A percentile compares a stretch with the other conserved stretches of the same genome.
phyloP scores from a whole-genome alignment of 1,140 invertebrate genomes.

The Mamestra configurata region DNA sequence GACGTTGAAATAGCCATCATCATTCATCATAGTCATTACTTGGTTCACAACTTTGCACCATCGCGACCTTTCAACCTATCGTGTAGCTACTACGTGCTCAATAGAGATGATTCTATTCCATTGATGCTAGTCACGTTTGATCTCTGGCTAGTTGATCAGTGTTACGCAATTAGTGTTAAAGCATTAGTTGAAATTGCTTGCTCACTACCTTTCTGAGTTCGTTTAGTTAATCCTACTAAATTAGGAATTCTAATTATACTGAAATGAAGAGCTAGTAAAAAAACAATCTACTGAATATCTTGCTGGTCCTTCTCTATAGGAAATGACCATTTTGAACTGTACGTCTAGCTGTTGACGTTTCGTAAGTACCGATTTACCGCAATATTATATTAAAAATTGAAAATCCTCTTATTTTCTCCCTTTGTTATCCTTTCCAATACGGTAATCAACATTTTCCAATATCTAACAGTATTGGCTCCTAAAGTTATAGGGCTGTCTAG shows the following conservation, averaged over 20 bases:
- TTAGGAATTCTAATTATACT: too few relatives aligned
- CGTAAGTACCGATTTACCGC: too few relatives aligned
- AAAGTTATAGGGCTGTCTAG: slow-evolving; percentile 21
- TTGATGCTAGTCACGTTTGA: slow-evolving; percentile 27
- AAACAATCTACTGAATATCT: too few relatives aligned
- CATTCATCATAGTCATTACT: slow-evolving; percentile 32
- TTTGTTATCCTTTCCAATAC: too few relatives aligned
- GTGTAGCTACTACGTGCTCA: background rate
- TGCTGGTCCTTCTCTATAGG: too few relatives aligned
- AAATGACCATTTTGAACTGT: too few relatives aligned
- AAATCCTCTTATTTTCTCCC: too few relatives aligned
- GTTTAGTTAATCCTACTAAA: background rate
- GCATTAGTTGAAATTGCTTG: slow-evolving; percentile 5
- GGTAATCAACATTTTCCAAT: slow-evolving; percentile 20
- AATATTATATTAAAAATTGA: too few relatives aligned
- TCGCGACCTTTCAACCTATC: slow-evolving; percentile 1
- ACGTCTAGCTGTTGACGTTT: too few relatives aligned
- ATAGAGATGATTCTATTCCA: background rate
- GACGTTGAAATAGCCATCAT: slow-evolving; percentile 13
- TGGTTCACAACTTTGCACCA: slow-evolving; percentile 25
- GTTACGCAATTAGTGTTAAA: slow-evolving; percentile 4
- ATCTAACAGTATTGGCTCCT: slow-evolving; percentile 1
- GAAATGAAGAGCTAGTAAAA: too few relatives aligned
- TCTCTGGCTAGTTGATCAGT: background rate
- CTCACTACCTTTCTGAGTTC: background rate